Percentiles rank a stretch among this genome's conserved stretches.
Evolutionary conservation across 1,140 invertebrate species (phyloP).

Genomic region (Bilobella aurantiaca): DNA sequence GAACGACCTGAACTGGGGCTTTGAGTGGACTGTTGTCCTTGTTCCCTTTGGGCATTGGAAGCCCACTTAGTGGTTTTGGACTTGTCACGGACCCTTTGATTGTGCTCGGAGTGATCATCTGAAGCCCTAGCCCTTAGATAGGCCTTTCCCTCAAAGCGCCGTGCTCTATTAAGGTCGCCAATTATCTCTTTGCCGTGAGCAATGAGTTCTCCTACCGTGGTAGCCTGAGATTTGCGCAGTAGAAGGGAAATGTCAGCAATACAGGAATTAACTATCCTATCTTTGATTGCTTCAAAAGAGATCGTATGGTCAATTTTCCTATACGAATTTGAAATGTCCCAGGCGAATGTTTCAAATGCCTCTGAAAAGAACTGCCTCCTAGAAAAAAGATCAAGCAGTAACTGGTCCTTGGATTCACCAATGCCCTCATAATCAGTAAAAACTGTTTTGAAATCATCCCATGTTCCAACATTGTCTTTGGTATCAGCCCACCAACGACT

Average conservation of each 20-base stretch:
- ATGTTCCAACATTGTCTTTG: not conserved
- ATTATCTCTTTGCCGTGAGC: not conserved
- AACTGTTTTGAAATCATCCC: not conserved
- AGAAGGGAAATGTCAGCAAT: not conserved
- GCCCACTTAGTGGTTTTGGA: not conserved
- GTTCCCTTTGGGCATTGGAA: not conserved
- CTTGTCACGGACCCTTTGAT: not conserved
- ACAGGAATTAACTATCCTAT: slow-evolving; percentile 10
- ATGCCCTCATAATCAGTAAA: not conserved
- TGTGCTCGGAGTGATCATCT: not conserved
- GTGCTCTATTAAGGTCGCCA: not conserved
- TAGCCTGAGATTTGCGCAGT: not conserved
- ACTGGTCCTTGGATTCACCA: not conserved
- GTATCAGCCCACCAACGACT: not conserved
- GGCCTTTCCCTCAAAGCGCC: not conserved
- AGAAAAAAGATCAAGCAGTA: not conserved
- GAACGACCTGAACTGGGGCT: not conserved
- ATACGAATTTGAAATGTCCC: not conserved
- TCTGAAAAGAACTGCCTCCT: not conserved
- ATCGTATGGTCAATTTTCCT: not conserved
- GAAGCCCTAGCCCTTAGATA: not conserved
- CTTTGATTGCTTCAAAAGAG: not conserved
- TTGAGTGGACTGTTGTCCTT: not conserved
- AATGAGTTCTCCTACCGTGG: not conserved
- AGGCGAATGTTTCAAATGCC: slow-evolving; percentile 6